Conservation (phyloP, 2,888 invertebrate genomes). For the Prosopocoilus inquinatus region DNA sequence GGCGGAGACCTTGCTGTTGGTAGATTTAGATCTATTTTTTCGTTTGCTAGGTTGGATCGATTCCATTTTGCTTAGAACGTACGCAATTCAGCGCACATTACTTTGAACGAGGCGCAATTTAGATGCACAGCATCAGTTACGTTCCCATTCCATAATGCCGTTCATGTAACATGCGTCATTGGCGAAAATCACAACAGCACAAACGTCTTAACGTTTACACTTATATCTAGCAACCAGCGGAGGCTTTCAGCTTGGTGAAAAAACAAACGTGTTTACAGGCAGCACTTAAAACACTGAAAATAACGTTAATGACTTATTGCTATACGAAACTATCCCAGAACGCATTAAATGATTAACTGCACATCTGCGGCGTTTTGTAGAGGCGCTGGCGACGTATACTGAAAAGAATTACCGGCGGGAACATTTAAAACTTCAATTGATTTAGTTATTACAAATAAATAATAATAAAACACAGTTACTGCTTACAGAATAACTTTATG, state of each 20-base stretch:
- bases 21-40: slow-evolving; percentile 17
- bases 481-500: too few relatives aligned
- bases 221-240: too few relatives aligned
- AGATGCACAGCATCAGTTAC: slow-evolving; percentile 15
- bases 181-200: slow-evolving; percentile 13
- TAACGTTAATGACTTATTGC: too few relatives aligned
- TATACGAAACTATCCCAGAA: too few relatives aligned
- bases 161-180: slow-evolving; percentile 34
- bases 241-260: too few relatives aligned
- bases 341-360: neutral
- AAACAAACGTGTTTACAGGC: too few relatives aligned
- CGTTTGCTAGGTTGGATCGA: slow-evolving; percentile 15
- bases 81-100: slow-evolving; percentile 9
- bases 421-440: too few relatives aligned
- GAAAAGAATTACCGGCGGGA: too few relatives aligned
- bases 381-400: slow-evolving; percentile 9
- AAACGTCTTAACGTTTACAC: neutral
- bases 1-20: slow-evolving; percentile 10
- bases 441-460: too few relatives aligned
- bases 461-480: too few relatives aligned
- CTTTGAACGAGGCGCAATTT: slow-evolving; percentile 6
- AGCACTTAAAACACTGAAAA: too few relatives aligned
- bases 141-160: slow-evolving; percentile 21
- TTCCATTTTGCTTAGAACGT: slow-evolving; percentile 15
- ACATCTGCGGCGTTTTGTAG: slow-evolving; percentile 22